Percentiles rank a stretch among this genome's conserved stretches.
phyloP scores from a whole-genome alignment of 1,140 invertebrate genomes.

The Dolichoris vasculosae region DNA sequence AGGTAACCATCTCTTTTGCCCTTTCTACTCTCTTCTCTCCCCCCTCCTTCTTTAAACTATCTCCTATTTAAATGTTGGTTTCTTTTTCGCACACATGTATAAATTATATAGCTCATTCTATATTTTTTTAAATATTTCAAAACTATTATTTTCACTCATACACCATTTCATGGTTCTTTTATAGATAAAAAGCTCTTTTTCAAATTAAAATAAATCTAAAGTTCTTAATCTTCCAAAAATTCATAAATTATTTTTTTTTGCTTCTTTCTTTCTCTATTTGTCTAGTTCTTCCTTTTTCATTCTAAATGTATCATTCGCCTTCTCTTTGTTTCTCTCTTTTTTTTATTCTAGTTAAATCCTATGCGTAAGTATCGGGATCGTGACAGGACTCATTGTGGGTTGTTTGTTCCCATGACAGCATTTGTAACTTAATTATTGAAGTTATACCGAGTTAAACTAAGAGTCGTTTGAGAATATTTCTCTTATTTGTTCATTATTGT shows the following conservation, averaged over 20 bases:
- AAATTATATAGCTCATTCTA: background rate
- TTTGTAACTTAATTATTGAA: conserved; percentile 76
- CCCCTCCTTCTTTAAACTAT: background rate
- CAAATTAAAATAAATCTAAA: background rate
- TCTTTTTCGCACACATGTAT: conserved; percentile 7
- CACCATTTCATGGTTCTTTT: background rate
- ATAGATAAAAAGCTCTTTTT: background rate
- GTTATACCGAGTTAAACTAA: conserved; percentile 74
- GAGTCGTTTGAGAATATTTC: conserved; percentile 52
- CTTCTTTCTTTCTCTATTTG: background rate
- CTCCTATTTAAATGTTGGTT: background rate
- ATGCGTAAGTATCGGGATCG: conserved; percentile 18
- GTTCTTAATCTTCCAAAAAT: no score
- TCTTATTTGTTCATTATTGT: background rate
- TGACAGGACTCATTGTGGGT: conserved; percentile 57
- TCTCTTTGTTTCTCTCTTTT: background rate
- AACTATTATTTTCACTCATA: no score
- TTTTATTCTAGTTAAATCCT: background rate
- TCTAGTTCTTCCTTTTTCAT: background rate
- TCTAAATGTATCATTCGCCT: background rate
- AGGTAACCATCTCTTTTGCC: conserved; percentile 68
- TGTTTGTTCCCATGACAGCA: conserved; percentile 72
- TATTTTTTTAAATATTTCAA: background rate
- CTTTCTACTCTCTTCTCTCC: conserved; percentile 38
- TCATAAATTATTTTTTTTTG: no score